phyloP scores from a whole-genome alignment of 2,113 vertebrate genomes.

The Vicugna pacos region DNA sequence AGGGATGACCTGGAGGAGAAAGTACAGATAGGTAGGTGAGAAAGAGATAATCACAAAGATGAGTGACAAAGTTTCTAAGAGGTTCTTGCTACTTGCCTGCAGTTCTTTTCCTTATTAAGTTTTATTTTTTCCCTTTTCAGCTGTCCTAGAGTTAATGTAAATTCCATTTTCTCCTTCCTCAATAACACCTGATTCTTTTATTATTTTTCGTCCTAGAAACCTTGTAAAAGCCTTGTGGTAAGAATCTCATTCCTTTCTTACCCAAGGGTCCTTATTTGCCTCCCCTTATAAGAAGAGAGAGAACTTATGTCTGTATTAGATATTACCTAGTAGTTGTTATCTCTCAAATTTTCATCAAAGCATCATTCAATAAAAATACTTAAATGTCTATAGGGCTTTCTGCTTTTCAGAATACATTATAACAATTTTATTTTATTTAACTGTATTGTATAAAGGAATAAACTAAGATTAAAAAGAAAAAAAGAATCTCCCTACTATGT shows the following conservation, averaged over 20 bases:
- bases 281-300: not conserved
- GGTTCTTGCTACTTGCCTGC: not conserved
- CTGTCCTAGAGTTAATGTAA: constrained; percentile 46
- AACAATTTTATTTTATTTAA: constrained; percentile 37
- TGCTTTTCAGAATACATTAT: constrained; percentile 39
- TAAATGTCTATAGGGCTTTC: constrained; percentile 22
- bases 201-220: constrained; percentile 59
- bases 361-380: constrained; percentile 13
- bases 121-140: constrained; percentile 37
- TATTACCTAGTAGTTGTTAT: constrained; percentile 27
- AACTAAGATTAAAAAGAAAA: not conserved
- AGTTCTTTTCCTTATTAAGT: constrained; percentile 21
- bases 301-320: not conserved
- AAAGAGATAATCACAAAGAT: not conserved
- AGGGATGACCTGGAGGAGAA: not conserved
- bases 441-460: constrained; percentile 48
- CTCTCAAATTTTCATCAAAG: constrained; percentile 20
- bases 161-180: constrained; percentile 23
- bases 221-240: not conserved
- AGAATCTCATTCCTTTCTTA: constrained; percentile 48
- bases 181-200: not conserved
- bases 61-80: not conserved
- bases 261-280: not conserved
- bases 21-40: not conserved
- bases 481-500: not conserved